Percentiles rank a stretch among this genome's conserved stretches.
Evolutionary conservation across 2,888 invertebrate genomes (phyloP).

Genomic region (Cephonodes hylas): DNA sequence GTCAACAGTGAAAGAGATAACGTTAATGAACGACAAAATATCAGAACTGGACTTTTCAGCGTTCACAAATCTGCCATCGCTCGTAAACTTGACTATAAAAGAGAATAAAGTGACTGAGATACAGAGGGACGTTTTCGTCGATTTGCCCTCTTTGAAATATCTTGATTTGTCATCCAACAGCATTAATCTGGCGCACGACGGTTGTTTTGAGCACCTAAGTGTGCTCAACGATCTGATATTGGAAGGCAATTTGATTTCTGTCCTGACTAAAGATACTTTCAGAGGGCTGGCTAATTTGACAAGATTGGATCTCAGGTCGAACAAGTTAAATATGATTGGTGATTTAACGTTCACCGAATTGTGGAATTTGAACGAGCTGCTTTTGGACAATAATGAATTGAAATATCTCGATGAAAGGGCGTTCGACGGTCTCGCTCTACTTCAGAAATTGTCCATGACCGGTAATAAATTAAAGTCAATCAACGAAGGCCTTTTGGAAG

Average conservation of each 20-base stretch:
- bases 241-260: constrained; percentile 87
- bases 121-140: constrained; percentile 87
- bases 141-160: constrained; percentile 86
- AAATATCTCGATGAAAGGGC: constrained; percentile 89
- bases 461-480: constrained; percentile 88
- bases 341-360: constrained; percentile 90
- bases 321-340: constrained; percentile 88
- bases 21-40: constrained; percentile 86
- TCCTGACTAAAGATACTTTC: constrained; percentile 89
- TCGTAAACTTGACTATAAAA: constrained; percentile 87
- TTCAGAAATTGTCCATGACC: constrained; percentile 87
- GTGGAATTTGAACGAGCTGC: constrained; percentile 86
- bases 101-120: constrained; percentile 89
- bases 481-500: constrained; percentile 86
- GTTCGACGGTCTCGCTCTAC: constrained; percentile 86
- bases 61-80: constrained; percentile 86
- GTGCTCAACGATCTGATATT: constrained; percentile 90
- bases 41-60: constrained; percentile 85
- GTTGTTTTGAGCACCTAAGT: constrained; percentile 88
- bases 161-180: constrained; percentile 93
- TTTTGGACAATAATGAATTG: constrained; percentile 86
- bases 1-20: constrained; percentile 85
- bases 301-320: constrained; percentile 87
- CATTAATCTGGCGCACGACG: constrained; percentile 91
- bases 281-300: constrained; percentile 87